phyloP scores from a whole-genome alignment of 2,113 vertebrate genomes.

The Synodontis membranacea region DNA sequence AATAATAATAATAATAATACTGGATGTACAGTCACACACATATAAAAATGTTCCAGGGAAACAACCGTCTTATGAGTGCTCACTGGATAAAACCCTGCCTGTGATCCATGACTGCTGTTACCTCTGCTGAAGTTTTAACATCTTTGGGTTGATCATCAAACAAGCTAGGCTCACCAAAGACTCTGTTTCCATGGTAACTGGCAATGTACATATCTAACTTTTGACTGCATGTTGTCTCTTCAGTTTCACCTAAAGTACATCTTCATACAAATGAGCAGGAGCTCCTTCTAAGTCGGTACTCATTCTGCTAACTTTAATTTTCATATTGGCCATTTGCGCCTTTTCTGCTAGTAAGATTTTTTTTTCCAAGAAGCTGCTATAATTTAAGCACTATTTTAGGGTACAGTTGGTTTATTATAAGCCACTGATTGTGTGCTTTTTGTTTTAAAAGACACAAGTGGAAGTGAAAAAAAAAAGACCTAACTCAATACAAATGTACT shows the following conservation, averaged over 20 bases:
- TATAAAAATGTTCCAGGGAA: not conserved
- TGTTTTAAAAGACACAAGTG: no score
- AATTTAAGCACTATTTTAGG: not conserved
- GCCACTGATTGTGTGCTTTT: not conserved
- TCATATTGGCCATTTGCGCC: not conserved
- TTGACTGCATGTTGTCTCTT: not conserved
- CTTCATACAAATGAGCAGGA: constrained; percentile 12
- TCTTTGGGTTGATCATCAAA: not conserved
- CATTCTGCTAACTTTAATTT: not conserved
- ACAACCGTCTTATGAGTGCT: not conserved
- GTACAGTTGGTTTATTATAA: not conserved
- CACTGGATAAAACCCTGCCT: not conserved
- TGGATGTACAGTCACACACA: no score
- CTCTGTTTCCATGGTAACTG: constrained; percentile 32
- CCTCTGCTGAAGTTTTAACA: constrained; percentile 6
- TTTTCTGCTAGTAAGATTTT: not conserved
- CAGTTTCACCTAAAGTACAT: constrained; percentile 25
- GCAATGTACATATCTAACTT: constrained; percentile 2
- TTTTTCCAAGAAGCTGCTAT: not conserved
- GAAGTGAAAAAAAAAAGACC: not conserved
- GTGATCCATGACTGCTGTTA: not conserved
- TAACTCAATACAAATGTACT: not conserved
- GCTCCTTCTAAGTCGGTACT: constrained; percentile 8
- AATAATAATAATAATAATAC: no score
- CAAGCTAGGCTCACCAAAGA: not conserved